A percentile compares a stretch with the other conserved stretches of the same genome.
phyloP scores from a whole-genome alignment of 2,113 vertebrate genomes.

The Phrynosoma blainvillii region DNA sequence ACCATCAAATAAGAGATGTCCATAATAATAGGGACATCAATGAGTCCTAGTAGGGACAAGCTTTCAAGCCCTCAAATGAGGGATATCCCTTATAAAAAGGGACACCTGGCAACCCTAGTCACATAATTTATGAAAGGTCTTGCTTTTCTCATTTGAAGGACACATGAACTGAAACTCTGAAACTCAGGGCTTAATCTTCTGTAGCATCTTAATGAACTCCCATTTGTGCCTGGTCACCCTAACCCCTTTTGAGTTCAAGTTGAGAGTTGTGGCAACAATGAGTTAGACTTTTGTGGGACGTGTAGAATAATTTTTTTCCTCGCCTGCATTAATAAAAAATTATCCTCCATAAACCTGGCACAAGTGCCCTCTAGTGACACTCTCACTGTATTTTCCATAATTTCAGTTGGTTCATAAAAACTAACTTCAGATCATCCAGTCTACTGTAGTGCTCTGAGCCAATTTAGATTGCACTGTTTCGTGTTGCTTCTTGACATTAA shows the following conservation, averaged over 20 bases:
- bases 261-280: constrained; percentile 49
- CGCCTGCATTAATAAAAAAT: constrained; percentile 13
- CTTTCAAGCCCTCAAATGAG: too few relatives aligned
- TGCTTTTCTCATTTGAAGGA: not conserved
- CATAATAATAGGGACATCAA: too few relatives aligned
- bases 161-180: not conserved
- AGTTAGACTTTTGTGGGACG: constrained; percentile 47
- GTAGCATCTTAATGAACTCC: constrained; percentile 32
- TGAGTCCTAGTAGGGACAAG: too few relatives aligned
- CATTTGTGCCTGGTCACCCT: constrained; percentile 52
- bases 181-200: constrained; percentile 10
- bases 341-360: constrained; percentile 7
- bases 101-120: too few relatives aligned
- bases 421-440: too few relatives aligned
- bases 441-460: not conserved
- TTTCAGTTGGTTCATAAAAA: not conserved
- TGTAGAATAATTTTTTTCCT: constrained; percentile 39
- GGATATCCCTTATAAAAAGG: too few relatives aligned
- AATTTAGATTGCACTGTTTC: too few relatives aligned
- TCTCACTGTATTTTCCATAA: not conserved
- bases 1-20: too few relatives aligned
- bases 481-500: too few relatives aligned
- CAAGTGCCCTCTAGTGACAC: constrained; percentile 59
- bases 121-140: not conserved
- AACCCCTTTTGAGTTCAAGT: constrained; percentile 50